phyloP scores from a whole-genome alignment of 2,888 invertebrate genomes.

The Hybos culiciformis region DNA sequence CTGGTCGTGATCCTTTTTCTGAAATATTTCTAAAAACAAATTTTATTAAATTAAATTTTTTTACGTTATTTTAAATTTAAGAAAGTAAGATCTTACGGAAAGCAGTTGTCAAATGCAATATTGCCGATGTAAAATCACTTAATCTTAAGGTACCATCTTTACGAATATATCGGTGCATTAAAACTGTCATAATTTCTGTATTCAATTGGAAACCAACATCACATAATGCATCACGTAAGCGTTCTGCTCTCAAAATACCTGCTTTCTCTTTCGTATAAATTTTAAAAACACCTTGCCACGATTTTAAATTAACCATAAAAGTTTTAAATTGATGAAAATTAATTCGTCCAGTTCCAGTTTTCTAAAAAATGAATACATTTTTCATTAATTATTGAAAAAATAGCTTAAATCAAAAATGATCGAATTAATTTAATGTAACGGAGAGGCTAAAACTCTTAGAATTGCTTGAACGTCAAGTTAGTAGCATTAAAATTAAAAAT shows the following conservation, averaged over 20 bases:
- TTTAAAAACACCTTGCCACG: slow-evolving; percentile 83
- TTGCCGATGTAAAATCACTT: slow-evolving; percentile 83
- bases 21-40: slow-evolving; percentile 47
- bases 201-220: slow-evolving; percentile 83
- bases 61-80: background rate
- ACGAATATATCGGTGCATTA: slow-evolving; percentile 77
- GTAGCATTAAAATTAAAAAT: slow-evolving; percentile 21
- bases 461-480: background rate
- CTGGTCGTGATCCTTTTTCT: slow-evolving; percentile 64
- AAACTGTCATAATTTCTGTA: slow-evolving; percentile 66
- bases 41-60: background rate
- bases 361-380: slow-evolving; percentile 36
- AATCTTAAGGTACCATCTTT: slow-evolving; percentile 85
- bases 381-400: background rate
- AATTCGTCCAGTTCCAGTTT: slow-evolving; percentile 63
- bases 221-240: slow-evolving; percentile 65
- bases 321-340: slow-evolving; percentile 79
- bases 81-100: slow-evolving; percentile 50
- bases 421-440: background rate
- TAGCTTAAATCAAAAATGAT: background rate
- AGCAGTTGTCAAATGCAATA: slow-evolving; percentile 74
- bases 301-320: slow-evolving; percentile 78
- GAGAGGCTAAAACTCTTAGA: background rate
- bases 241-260: slow-evolving; percentile 75
- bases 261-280: slow-evolving; percentile 83